These are phyloP conservation scores for Brenthis daphne DNA, from an alignment of 2,888 invertebrate genomes.

Conservation along the genomic window DNA sequence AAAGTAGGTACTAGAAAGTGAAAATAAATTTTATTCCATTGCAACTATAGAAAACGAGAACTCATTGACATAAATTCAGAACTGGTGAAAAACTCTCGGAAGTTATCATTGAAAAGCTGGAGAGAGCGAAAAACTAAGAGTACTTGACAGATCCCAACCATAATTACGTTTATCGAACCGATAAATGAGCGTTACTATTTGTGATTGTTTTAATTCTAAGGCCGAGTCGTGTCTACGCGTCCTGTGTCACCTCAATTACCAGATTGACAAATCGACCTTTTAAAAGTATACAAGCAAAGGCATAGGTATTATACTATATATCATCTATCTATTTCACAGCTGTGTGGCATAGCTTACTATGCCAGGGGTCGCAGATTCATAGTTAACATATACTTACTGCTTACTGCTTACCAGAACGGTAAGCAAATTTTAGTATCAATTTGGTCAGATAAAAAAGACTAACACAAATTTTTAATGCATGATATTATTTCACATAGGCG, in stretches of 20 bases:
- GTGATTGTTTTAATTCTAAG: constrained; percentile 51
- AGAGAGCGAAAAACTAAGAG: constrained; percentile 49
- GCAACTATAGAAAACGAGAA: constrained; percentile 33
- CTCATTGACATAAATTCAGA: constrained; percentile 46
- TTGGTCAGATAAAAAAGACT: too few relatives aligned
- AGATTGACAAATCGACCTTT: constrained; percentile 18
- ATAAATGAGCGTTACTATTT: constrained; percentile 77
- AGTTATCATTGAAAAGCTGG: constrained; percentile 53
- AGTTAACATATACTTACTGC: too few relatives aligned
- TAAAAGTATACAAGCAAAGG: constrained; percentile 1
- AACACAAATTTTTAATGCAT: too few relatives aligned
- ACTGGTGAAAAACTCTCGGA: constrained; percentile 40
- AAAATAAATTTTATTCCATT: constrained; percentile 31
- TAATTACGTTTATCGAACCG: constrained; percentile 78
- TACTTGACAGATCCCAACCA: constrained; percentile 56
- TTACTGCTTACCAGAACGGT: too few relatives aligned
- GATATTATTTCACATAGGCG: too few relatives aligned
- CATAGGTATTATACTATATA: constrained; percentile 1
- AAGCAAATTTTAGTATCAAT: too few relatives aligned
- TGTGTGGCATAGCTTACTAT: too few relatives aligned
- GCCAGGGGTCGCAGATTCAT: too few relatives aligned
- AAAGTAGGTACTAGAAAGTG: constrained; percentile 15
- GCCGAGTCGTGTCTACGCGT: constrained; percentile 47
- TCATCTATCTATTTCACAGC: too few relatives aligned
- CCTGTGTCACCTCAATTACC: constrained; percentile 42